These are phyloP conservation scores for Manis javanica DNA, from an alignment of 2,797 vertebrate species.

Conservation along the genomic window DNA sequence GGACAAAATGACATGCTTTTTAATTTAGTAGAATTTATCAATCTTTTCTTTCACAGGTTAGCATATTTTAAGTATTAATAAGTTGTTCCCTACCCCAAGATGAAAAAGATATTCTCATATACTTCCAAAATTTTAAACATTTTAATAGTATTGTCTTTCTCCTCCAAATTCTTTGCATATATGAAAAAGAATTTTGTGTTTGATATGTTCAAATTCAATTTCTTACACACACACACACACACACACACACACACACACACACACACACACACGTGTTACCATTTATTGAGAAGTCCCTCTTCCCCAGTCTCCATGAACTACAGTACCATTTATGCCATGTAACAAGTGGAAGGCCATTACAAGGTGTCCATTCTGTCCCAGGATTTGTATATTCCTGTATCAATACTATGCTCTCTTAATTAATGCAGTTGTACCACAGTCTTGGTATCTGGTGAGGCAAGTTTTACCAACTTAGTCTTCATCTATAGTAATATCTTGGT, in stretches of 20 bases:
- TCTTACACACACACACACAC: not conserved
- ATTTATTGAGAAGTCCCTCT: not conserved
- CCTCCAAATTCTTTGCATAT: not conserved
- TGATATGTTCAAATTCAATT: not conserved
- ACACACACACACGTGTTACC: not conserved
- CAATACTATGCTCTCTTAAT: not conserved
- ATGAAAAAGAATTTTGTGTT: not conserved
- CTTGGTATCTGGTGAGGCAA: not conserved
- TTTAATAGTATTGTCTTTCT: slow-evolving; percentile 14
- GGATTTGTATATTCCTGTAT: not conserved
- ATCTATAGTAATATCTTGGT: not conserved
- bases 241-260: not conserved
- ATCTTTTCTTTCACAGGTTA: not conserved
- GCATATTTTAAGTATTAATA: not conserved
- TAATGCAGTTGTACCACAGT: not conserved
- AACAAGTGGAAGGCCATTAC: not conserved
- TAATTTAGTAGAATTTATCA: not conserved
- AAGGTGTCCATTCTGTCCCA: not conserved
- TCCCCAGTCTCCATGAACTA: not conserved
- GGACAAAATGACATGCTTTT: not conserved
- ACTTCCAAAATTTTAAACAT: not conserved
- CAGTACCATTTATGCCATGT: not conserved
- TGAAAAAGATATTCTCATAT: not conserved
- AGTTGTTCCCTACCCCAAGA: not conserved
- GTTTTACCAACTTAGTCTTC: not conserved